Conservation (phyloP, 2,797 vertebrate genomes). For the Acipenser ruthenus region DNA sequence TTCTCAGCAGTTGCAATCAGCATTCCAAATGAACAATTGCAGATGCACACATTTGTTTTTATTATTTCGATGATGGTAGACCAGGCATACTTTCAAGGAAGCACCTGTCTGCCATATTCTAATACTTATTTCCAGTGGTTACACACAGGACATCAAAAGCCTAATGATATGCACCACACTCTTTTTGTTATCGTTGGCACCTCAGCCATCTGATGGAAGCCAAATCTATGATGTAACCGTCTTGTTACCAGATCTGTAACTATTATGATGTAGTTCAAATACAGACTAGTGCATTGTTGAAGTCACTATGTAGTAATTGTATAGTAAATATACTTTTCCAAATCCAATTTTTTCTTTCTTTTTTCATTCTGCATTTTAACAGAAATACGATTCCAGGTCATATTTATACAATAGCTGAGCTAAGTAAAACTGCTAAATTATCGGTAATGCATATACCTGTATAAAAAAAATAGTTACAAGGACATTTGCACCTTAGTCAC, state of each 20-base stretch:
- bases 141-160: constrained; percentile 1
- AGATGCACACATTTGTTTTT: not conserved
- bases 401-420: too few species aligned
- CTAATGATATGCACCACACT: not conserved
- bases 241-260: constrained; percentile 2
- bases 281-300: too few species aligned
- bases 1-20: not conserved
- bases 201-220: not conserved
- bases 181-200: not conserved
- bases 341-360: too few species aligned
- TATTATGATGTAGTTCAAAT: not conserved
- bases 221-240: constrained; percentile 7
- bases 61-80: not conserved
- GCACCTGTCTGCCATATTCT: constrained; percentile 14
- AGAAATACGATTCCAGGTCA: too few species aligned
- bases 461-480: too few species aligned
- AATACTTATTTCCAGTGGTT: not conserved
- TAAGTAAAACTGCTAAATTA: too few species aligned
- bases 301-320: too few species aligned
- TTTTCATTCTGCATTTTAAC: too few species aligned
- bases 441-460: too few species aligned
- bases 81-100: constrained; percentile 2
- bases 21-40: not conserved
- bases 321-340: too few species aligned
- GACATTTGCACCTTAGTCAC: too few species aligned